phyloP scores from a whole-genome alignment of 2,888 invertebrate genomes.

The Drosophila atripex region DNA sequence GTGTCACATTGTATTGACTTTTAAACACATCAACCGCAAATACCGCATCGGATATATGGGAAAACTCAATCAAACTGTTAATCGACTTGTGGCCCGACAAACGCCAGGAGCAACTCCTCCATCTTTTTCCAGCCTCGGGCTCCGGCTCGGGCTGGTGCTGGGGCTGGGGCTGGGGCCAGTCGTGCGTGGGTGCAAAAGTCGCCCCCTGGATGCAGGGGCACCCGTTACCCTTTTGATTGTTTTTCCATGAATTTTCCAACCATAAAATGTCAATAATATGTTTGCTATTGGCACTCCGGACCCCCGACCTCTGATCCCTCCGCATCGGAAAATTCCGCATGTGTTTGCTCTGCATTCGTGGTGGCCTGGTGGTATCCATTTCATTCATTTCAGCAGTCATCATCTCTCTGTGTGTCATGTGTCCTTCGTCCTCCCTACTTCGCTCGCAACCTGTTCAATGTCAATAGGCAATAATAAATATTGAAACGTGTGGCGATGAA shows the following conservation, averaged over 20 bases:
- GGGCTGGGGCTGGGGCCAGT: conserved; percentile 1
- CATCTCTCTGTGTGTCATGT: conserved; percentile 9
- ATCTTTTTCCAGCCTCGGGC: not conserved
- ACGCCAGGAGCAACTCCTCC: conserved; percentile 9
- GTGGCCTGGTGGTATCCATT: conserved; percentile 12
- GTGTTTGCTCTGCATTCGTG: conserved; percentile 32
- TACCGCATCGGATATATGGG: conserved; percentile 59
- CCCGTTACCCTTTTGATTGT: conserved; percentile 61
- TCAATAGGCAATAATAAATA: conserved; percentile 64
- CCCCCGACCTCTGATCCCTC: conserved; percentile 1
- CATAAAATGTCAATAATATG: conserved; percentile 77
- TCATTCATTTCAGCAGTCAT: conserved; percentile 21
- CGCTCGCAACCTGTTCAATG: conserved; percentile 52
- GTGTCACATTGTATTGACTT: conserved; percentile 61
- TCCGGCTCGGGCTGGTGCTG: too few species aligned
- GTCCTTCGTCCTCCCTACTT: not conserved
- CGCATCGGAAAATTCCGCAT: conserved; percentile 17
- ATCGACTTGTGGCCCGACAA: conserved; percentile 58
- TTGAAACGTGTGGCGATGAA: conserved; percentile 47
- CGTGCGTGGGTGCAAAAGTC: conserved; percentile 31
- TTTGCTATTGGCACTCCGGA: conserved; percentile 53
- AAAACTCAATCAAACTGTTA: conserved; percentile 75
- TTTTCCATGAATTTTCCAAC: conserved; percentile 63
- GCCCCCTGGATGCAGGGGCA: conserved; percentile 6
- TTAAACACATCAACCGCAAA: conserved; percentile 68